phyloP scores from a whole-genome alignment of 1,140 invertebrate species.

The Meloidogyne chitwoodi region DNA sequence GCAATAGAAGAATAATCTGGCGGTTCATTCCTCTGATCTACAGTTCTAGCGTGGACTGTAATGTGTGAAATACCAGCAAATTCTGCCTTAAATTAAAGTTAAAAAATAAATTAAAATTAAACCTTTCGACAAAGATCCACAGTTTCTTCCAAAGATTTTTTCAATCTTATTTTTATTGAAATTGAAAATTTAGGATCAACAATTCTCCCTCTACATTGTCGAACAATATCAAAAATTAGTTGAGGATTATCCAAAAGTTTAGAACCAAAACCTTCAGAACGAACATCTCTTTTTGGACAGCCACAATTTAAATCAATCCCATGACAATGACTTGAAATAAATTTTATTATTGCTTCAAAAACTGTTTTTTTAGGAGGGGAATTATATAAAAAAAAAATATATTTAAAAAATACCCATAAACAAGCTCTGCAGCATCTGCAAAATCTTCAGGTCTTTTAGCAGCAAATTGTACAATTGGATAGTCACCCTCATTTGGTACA shows the following conservation, averaged over 20 bases:
- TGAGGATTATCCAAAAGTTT: conserved; percentile 78
- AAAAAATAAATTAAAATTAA: background rate
- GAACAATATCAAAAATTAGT: conserved; percentile 75
- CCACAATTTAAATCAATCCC: conserved; percentile 94
- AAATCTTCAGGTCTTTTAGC: conserved; percentile 79
- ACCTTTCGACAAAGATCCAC: conserved; percentile 72
- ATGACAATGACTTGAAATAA: conserved; percentile 70
- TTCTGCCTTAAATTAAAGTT: conserved; percentile 66
- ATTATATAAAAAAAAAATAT: background rate
- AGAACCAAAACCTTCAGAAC: conserved; percentile 82
- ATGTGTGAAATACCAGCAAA: conserved; percentile 79
- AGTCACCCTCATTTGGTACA: conserved; percentile 69
- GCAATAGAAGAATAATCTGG: conserved; percentile 73
- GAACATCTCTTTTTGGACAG: conserved; percentile 82
- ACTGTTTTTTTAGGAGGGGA: too few species aligned
- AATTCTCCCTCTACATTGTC: conserved; percentile 72
- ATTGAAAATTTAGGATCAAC: conserved; percentile 73
- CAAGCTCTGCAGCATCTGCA: conserved; percentile 75
- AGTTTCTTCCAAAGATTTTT: conserved; percentile 64
- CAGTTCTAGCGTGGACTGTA: conserved; percentile 82
- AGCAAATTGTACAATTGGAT: conserved; percentile 89
- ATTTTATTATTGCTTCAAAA: background rate
- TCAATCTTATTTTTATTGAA: conserved; percentile 84
- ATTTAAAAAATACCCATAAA: conserved; percentile 65
- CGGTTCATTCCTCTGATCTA: conserved; percentile 73